These are phyloP conservation scores for Choloepus hoffmanni DNA, from an alignment of 2,113 vertebrate genomes.

Conservation along the genomic window DNA sequence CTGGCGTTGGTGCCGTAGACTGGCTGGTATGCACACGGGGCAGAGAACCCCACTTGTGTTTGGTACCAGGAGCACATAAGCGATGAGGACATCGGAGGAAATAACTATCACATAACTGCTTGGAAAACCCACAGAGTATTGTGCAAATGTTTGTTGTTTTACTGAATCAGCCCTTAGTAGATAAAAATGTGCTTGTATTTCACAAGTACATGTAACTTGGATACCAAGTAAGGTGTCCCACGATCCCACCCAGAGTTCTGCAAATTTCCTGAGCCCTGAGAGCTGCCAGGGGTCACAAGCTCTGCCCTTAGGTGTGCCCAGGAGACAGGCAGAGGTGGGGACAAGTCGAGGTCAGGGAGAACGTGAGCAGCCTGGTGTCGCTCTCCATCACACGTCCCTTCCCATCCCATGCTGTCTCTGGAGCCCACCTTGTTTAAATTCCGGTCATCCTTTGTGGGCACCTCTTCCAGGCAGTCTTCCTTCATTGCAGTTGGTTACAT, in stretches of 20 bases:
- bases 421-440: not conserved
- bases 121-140: conserved; percentile 31
- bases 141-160: conserved; percentile 66
- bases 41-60: not conserved
- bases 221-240: conserved; percentile 62
- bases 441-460: not conserved
- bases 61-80: not conserved
- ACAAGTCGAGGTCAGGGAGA: not conserved
- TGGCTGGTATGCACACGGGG: no score
- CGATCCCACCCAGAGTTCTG: conserved; percentile 10
- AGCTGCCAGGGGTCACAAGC: not conserved
- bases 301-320: not conserved
- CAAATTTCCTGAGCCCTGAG: conserved; percentile 11
- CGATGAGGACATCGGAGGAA: not conserved
- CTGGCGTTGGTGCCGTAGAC: no score
- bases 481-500: not conserved
- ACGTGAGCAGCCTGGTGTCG: not conserved
- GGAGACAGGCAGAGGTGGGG: not conserved
- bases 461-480: not conserved
- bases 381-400: not conserved
- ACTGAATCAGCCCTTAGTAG: conserved; percentile 41
- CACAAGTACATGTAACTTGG: conserved; percentile 71
- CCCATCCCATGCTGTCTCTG: not conserved
- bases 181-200: conserved; percentile 75
- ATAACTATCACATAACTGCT: not conserved